phyloP scores from a whole-genome alignment of 2,113 vertebrate genomes.

The Halcyon senegalensis region DNA sequence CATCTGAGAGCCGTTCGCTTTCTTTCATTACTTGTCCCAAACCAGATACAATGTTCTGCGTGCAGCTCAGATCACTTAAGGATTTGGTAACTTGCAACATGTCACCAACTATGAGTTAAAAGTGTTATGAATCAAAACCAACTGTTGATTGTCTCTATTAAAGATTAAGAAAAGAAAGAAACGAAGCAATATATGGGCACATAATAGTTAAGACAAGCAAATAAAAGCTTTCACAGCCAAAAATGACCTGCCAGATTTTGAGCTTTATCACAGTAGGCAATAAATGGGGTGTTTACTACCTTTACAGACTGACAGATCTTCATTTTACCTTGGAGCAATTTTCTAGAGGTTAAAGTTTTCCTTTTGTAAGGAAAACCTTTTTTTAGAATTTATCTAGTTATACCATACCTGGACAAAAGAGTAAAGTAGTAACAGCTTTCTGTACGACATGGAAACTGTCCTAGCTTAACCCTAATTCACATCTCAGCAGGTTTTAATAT shows the following conservation, averaged over 20 bases:
- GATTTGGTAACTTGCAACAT: neutral
- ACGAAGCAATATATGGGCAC: accelerated
- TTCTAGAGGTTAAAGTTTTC: neutral
- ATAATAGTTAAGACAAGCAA: neutral
- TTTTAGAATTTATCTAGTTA: neutral
- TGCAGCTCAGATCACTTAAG: neutral
- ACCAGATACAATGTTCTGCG: neutral
- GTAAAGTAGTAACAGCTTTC: neutral
- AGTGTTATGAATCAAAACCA: neutral
- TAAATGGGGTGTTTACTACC: neutral
- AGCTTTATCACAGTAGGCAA: accelerated
- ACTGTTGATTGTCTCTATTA: neutral
- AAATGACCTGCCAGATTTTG: neutral
- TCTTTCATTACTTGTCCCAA: neutral
- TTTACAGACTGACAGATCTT: neutral
- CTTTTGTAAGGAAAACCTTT: neutral
- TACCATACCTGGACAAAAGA: neutral
- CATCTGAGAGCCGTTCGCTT: neutral
- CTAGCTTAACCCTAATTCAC: neutral
- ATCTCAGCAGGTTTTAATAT: neutral
- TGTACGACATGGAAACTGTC: neutral
- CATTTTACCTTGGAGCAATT: neutral
- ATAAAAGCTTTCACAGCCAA: neutral
- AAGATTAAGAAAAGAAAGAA: neutral
- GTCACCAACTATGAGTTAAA: neutral